Percentiles rank a stretch among this genome's conserved stretches.
Conservation (phyloP, 2,888 invertebrate genomes). For the Oligia fasciuncula region DNA sequence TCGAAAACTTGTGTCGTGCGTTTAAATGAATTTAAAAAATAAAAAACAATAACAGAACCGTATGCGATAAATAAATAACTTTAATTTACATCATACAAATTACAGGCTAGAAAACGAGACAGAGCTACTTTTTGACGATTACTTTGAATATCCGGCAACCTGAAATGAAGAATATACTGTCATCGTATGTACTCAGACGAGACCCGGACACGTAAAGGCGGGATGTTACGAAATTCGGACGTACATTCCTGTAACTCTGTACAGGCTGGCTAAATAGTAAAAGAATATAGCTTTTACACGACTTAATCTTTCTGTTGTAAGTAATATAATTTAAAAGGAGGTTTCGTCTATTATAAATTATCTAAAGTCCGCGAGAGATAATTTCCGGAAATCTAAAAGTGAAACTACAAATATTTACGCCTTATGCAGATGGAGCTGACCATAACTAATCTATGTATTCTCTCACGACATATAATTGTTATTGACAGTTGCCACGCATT, state of each 20-base stretch:
- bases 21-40: neutral
- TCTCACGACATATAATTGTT: neutral
- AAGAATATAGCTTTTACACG: neutral
- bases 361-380: too few relatives aligned
- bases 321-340: neutral
- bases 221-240: slow-evolving; percentile 9
- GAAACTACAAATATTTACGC: neutral
- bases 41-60: slow-evolving; percentile 15
- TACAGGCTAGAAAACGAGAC: slow-evolving; percentile 24
- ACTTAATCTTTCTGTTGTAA: neutral
- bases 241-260: neutral
- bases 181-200: neutral
- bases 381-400: neutral
- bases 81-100: slow-evolving; percentile 46
- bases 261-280: neutral
- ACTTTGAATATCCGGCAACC: slow-evolving; percentile 9
- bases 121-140: slow-evolving; percentile 13
- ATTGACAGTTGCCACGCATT: neutral
- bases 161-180: slow-evolving; percentile 38
- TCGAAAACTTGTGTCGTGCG: neutral
- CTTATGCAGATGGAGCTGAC: neutral
- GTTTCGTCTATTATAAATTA: neutral
- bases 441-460: neutral
- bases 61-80: slow-evolving; percentile 20
- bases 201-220: neutral